Conservation (phyloP, 2,113 vertebrate species). For the Aegotheles bennettii region DNA sequence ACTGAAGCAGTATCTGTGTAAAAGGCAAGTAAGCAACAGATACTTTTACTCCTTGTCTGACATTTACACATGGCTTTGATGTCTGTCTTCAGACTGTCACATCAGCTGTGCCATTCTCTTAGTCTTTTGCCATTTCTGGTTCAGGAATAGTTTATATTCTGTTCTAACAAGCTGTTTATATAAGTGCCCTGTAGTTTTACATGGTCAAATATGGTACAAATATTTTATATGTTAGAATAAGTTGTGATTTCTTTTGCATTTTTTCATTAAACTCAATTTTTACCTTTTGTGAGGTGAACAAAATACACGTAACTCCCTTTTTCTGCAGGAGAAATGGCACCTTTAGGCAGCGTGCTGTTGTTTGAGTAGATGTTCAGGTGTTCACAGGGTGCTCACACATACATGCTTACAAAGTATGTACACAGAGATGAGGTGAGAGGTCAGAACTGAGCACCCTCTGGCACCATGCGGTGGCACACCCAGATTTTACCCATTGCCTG, state of each 20-base stretch:
- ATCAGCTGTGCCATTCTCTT: neutral
- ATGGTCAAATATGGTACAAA: neutral
- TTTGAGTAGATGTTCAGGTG: neutral
- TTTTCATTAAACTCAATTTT: neutral
- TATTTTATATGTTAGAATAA: neutral
- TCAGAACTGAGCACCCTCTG: neutral
- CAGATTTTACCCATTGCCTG: neutral
- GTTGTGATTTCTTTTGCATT: neutral
- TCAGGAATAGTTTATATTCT: neutral
- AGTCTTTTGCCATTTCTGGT: neutral
- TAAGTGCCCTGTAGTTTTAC: neutral
- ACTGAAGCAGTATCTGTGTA: neutral
- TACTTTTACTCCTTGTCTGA: neutral
- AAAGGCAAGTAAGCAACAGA: constrained; percentile 2
- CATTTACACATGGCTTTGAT: neutral
- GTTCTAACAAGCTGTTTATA: neutral
- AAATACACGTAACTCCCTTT: neutral
- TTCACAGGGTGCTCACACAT: accelerated
- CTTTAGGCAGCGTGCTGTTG: neutral
- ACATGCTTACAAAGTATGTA: accelerated
- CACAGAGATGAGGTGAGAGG: neutral
- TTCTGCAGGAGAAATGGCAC: neutral
- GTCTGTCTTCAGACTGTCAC: neutral
- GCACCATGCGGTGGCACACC: neutral
- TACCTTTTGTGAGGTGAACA: neutral